Percentiles rank a stretch among this genome's conserved stretches.
Evolutionary conservation across 2,113 vertebrate species (phyloP).

Genomic region (Rattus rattus): DNA sequence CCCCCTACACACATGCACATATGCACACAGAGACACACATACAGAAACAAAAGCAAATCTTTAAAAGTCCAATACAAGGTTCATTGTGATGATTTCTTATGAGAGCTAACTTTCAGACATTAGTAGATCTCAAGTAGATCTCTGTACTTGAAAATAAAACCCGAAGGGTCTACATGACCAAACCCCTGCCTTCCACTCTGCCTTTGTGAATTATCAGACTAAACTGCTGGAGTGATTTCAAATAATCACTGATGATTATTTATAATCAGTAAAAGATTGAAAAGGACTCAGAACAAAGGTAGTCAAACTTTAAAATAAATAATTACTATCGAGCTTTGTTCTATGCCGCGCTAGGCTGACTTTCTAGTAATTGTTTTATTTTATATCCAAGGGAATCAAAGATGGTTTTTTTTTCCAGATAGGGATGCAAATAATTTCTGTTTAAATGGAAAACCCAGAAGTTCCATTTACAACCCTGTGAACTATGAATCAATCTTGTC

Average conservation of each 20-base stretch:
- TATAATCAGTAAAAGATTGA: neutral
- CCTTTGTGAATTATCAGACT: slow-evolving; percentile 29
- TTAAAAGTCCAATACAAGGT: neutral
- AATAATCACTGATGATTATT: slow-evolving; percentile 34
- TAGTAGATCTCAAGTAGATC: neutral
- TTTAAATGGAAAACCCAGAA: neutral
- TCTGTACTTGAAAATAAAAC: slow-evolving; percentile 12
- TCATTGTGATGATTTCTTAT: neutral
- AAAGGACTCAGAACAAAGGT: neutral
- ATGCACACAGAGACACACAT: neutral
- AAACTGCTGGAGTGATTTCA: neutral
- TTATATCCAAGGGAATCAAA: neutral
- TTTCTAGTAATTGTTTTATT: slow-evolving; percentile 28
- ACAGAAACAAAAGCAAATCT: neutral
- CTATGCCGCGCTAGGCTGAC: neutral
- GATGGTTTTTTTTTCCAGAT: neutral
- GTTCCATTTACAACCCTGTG: neutral
- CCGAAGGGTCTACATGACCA: neutral
- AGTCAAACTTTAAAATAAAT: neutral
- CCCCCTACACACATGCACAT: neutral
- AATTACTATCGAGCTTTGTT: neutral
- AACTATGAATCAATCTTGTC: slow-evolving; percentile 3
- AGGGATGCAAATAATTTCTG: slow-evolving; percentile 38
- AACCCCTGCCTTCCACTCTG: neutral
- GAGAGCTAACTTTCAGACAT: neutral